phyloP scores from a whole-genome alignment of 2,113 vertebrate genomes.

The Psittacula cyanocephala region DNA sequence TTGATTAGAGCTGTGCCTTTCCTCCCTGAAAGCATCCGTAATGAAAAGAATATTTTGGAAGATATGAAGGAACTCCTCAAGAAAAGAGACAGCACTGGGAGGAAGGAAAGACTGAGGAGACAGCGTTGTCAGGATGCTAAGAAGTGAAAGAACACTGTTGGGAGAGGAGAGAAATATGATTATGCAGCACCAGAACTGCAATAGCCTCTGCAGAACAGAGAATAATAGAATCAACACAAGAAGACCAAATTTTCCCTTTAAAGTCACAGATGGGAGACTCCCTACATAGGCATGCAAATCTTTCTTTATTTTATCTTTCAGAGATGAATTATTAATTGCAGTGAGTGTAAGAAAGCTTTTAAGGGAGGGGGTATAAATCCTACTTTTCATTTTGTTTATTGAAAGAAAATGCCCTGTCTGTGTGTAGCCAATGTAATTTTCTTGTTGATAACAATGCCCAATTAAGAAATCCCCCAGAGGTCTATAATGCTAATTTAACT shows the following conservation, averaged over 20 bases:
- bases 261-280: neutral
- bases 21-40: neutral
- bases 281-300: neutral
- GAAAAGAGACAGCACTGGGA: neutral
- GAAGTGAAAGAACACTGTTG: neutral
- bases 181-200: neutral
- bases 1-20: neutral
- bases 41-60: neutral
- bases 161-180: neutral
- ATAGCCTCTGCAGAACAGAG: neutral
- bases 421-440: slow-evolving; percentile 49
- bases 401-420: neutral
- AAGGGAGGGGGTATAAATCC: neutral
- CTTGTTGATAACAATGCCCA: slow-evolving; percentile 46
- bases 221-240: neutral
- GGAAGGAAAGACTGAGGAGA: neutral
- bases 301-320: slow-evolving; percentile 2
- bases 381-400: slow-evolving; percentile 51
- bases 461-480: slow-evolving; percentile 56
- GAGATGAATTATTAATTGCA: slow-evolving; percentile 42
- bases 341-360: slow-evolving; percentile 38
- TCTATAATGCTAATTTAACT: slow-evolving; percentile 46
- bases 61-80: neutral
- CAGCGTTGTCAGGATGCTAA: neutral
- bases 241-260: neutral